Conservation (phyloP, 1,140 invertebrate genomes). For the Cydia fagiglandana region DNA sequence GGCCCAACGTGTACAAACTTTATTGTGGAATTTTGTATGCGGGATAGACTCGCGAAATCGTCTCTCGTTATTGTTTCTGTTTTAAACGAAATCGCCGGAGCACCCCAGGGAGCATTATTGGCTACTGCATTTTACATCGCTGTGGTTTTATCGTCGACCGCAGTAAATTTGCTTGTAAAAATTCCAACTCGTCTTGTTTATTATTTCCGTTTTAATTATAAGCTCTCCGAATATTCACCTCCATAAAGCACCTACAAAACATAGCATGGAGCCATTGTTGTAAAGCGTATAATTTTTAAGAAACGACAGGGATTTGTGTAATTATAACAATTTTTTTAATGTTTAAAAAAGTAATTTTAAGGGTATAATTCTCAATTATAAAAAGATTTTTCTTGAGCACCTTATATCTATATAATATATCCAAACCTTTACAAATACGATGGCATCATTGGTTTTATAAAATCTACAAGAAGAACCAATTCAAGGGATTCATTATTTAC, state of each 20-base stretch:
- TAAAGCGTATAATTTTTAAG: neutral
- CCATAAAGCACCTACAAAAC: constrained; percentile 31
- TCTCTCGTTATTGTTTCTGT: neutral
- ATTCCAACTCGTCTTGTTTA: constrained; percentile 40
- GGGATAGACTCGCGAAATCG: neutral
- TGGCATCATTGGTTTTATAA: no score
- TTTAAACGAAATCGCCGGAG: neutral
- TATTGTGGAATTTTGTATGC: neutral
- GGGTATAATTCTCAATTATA: no score
- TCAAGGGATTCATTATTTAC: no score
- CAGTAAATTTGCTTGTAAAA: constrained; percentile 52
- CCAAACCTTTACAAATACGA: no score
- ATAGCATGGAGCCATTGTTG: neutral
- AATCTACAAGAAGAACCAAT: no score
- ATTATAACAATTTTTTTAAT: neutral
- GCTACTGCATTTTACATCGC: neutral
- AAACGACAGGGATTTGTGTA: neutral
- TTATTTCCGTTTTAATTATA: constrained; percentile 57
- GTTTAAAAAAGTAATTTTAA: neutral
- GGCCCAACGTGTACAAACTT: neutral
- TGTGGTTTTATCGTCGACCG: constrained; percentile 42
- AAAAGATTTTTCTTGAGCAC: no score
- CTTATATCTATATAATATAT: no score
- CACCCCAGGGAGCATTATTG: neutral
- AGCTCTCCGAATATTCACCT: constrained; percentile 41